Base-by-base conservation (phyloP, 2,797 vertebrate genomes). In the Peromyscus aztecus region DNA sequence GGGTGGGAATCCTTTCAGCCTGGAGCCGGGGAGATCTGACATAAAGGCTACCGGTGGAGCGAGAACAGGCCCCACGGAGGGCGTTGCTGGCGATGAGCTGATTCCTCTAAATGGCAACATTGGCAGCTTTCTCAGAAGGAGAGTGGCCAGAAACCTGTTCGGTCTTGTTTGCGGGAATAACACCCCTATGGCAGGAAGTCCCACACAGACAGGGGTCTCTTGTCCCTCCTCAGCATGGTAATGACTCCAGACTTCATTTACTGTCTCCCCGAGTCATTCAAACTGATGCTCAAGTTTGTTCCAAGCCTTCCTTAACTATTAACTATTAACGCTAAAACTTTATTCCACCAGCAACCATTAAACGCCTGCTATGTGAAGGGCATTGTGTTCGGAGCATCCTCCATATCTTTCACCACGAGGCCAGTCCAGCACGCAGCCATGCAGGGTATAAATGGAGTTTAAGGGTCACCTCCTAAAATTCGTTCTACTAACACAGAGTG, bases 1-100 rank as follows among this genome's bases (percentile, higher is more conserved):
- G 95, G 91, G 73, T n/a, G 94, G 95, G 89, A 96, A 96, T 96
- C 94, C 95, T 95, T 89, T 52, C 92, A 65, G 52, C 93, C 88
- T 3, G 0, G 27, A 78, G 78, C 73, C 0, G 37, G 23, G 87
- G 40, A 24, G 76, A 21, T 81, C 13, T 5, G 71, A 57, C 82
- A 21, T 52, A 23, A 1, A 49, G 75, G 78, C 81, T n/a, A 71
- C 78, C 90, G 89, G 89, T 75, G 88, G 76, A 3, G 80, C 73
- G 1, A 0, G 4, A 0, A 8, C 11, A 24, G 67, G 57, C 95
- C 76, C 24, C 0, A 0, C 46, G 78, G 31, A 46, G 80, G 86
- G 57, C 55, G 61, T 83, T 27, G 49, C 89, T 43, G 52, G 90
- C 29, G 3, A 69, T 1, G 29, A 57, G 52, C 55, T 52, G 65